Conservation (phyloP, 2,113 vertebrate species). For the Lasiurus borealis region DNA sequence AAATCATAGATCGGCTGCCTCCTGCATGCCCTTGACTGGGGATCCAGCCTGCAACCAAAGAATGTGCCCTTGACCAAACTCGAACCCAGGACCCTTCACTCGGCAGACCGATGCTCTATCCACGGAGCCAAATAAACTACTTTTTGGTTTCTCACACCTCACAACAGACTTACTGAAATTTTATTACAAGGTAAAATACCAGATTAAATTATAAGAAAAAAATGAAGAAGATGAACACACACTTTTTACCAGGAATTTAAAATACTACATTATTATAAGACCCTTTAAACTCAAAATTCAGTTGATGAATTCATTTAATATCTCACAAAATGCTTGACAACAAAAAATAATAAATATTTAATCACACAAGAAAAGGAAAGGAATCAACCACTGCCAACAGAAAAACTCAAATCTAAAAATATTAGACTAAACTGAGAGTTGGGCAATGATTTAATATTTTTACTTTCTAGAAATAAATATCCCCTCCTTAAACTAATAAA, state of each 20-base stretch:
- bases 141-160: neutral
- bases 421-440: neutral
- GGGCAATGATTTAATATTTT: neutral
- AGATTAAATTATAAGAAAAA: conserved; percentile 14
- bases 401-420: conserved; percentile 1
- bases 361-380: neutral
- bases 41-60: neutral
- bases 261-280: neutral
- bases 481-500: conserved; percentile 14
- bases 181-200: conserved; percentile 18
- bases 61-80: neutral
- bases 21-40: too few species aligned
- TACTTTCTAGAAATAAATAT: conserved; percentile 15
- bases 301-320: conserved; percentile 17
- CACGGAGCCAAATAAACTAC: neutral
- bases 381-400: neutral
- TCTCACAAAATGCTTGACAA: neutral
- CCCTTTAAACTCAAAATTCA: conserved; percentile 33
- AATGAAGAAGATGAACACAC: neutral
- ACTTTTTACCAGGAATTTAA: neutral
- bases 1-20: neutral
- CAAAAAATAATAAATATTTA: conserved; percentile 28
- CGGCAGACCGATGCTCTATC: too few species aligned
- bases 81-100: neutral
- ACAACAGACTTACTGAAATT: neutral